Evolutionary conservation across 2,113 vertebrate genomes (phyloP).

Genomic region (Tympanuchus pallidicinctus): DNA sequence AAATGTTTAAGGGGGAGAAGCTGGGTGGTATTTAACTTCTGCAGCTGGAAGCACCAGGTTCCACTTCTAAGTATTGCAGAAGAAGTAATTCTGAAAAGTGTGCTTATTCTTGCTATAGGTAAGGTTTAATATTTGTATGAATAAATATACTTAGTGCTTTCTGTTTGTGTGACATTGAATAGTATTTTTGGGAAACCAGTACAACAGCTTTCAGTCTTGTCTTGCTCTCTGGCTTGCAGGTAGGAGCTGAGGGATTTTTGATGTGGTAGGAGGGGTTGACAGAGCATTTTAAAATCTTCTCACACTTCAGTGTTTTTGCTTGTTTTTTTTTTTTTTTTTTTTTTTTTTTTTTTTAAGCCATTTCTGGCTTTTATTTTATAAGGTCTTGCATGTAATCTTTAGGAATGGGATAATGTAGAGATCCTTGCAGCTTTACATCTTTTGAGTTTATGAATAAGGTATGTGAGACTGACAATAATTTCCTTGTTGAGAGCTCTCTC

Average conservation of each 20-base stretch:
- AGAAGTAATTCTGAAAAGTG: background rate
- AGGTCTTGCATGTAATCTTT: rapidly evolving
- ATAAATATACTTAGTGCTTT: background rate
- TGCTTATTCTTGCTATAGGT: background rate
- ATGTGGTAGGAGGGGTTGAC: background rate
- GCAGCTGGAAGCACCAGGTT: background rate
- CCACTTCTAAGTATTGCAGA: background rate
- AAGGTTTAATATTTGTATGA: background rate
- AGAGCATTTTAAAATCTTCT: background rate
- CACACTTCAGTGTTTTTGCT: background rate
- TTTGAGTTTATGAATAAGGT: background rate
- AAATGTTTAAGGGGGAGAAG: background rate
- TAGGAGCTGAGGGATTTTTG: background rate
- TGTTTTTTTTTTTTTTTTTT: background rate
- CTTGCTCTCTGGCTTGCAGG: background rate
- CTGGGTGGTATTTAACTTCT: background rate
- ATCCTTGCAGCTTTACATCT: background rate
- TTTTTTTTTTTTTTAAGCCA: background rate
- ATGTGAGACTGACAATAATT: background rate
- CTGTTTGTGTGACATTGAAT: background rate
- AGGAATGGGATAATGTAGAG: background rate
- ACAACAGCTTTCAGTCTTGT: background rate
- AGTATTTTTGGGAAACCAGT: background rate
- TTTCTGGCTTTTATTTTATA: background rate
- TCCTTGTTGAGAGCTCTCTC: background rate